Evolutionary conservation across 2,113 vertebrate genomes (phyloP), one percentile per base, ranked within the genome.

Genomic region (Megalops atlanticus): DNA sequence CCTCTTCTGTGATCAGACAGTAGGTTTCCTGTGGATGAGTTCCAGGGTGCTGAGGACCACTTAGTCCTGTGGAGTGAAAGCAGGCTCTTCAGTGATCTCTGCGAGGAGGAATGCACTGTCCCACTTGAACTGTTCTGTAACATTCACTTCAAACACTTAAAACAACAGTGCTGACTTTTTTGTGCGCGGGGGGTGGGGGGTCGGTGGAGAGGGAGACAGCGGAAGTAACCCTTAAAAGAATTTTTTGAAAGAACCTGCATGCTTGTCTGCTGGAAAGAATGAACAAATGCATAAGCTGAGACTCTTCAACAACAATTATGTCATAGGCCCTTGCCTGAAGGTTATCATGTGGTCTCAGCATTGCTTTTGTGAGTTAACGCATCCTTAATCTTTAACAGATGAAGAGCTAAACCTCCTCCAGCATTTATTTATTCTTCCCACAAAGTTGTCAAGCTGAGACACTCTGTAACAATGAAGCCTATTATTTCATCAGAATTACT

Each of bases 341-440:
- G 73, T 16, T 43, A 16, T 74, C 73, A 21, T 74, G 38, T 21
- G 41, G 41, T 11, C 14, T 27, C 36, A 12, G 21, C 21, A 3
- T 43, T 31, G 73, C 73, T 15, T 43, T 43, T 74, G n/a, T 31
- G n/a, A 43, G 18, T n/a, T n/a, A 27, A 74, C n/a, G 73, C 7
- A 7, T 27, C 73, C 16, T 43, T 74, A 74, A 74, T 43, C 36
- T 41, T 45, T 39, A 74, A 14, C 73, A 74, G 73, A 41, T 74
- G 69, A 71, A 71, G 11, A 40, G 16, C 24, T 21, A 41, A 74
- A 40, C 18, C 72, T 39, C 24, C n/a, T 24, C 24, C 72, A 27
- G 21, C 24, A 38, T 43, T 4, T n/a, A n/a, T 5, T 74, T 38
- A 21, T 74, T 15, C 14, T 41, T n/a, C 69, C 11, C 58, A 11